Conservation (phyloP, 23 tunicate species). For the Ciona savignyi region DNA sequence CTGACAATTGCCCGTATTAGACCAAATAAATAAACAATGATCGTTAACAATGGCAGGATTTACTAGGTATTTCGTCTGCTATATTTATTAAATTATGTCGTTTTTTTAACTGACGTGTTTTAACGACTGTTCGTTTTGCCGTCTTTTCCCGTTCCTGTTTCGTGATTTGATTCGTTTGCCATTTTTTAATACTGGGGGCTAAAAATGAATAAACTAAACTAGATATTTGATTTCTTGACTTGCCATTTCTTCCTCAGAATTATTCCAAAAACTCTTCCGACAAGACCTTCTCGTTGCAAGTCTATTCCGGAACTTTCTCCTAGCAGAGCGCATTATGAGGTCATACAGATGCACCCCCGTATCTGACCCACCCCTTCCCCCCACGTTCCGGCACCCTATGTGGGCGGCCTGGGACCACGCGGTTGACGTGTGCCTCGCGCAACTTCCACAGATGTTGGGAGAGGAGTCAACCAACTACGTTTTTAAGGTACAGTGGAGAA, state of each 20-base stretch:
- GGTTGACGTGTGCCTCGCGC: constrained; percentile 78
- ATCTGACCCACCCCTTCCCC: constrained; percentile 76
- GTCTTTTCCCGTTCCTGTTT: too few relatives aligned
- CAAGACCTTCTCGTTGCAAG: constrained; percentile 92
- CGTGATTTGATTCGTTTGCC: too few relatives aligned
- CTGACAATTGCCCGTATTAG: too few relatives aligned
- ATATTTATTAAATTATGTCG: too few relatives aligned
- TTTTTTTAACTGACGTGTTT: too few relatives aligned
- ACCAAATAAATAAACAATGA: too few relatives aligned
- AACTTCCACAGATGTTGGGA: constrained; percentile 55
- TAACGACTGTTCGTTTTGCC: too few relatives aligned
- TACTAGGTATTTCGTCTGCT: too few relatives aligned
- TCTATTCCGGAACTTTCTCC: constrained; percentile 84
- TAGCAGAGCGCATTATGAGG: constrained; percentile 96
- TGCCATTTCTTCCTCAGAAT: constrained; percentile 54
- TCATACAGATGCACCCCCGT: constrained; percentile 91
- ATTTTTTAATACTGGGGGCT: too few relatives aligned
- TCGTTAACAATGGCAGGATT: too few relatives aligned
- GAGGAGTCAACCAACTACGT: constrained; percentile 44
- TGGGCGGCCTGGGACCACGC: constrained; percentile 97
- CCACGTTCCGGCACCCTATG: constrained; percentile 93
- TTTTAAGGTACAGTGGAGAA: constrained; percentile 50
- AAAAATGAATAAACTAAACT: too few relatives aligned
- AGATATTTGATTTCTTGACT: neutral
- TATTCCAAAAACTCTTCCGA: constrained; percentile 89